Evolutionary conservation across 2,888 invertebrate species (phyloP).

Genomic region (Lordiphosa andalusiaca): DNA sequence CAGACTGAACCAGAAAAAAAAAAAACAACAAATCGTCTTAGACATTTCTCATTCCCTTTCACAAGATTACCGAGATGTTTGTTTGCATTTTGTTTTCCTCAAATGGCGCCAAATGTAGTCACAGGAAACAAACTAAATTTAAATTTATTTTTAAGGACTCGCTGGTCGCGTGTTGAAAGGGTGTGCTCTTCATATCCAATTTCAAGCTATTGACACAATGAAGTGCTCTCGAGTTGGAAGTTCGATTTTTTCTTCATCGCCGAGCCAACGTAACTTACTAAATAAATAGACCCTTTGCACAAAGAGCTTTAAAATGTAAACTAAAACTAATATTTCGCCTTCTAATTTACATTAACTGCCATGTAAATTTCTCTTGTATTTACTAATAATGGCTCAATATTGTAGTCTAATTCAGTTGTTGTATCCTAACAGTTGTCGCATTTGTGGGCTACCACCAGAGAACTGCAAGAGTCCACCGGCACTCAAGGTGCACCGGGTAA

Average conservation of each 20-base stretch:
- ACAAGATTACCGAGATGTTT: slow-evolving; percentile 25
- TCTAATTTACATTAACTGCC: too few relatives aligned
- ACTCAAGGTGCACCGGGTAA: too few relatives aligned
- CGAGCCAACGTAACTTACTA: slow-evolving; percentile 4
- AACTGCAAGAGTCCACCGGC: too few relatives aligned
- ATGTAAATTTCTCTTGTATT: too few relatives aligned
- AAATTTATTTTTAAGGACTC: slow-evolving; percentile 18
- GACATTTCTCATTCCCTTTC: slow-evolving; percentile 31
- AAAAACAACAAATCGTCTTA: slow-evolving; percentile 53
- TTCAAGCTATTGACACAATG: slow-evolving; percentile 49
- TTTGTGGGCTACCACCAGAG: neutral
- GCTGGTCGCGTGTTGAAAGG: neutral
- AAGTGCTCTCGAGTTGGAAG: slow-evolving; percentile 28
- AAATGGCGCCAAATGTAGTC: neutral
- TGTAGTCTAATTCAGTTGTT: neutral
- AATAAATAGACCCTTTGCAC: slow-evolving; percentile 25
- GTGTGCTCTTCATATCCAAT: slow-evolving; percentile 33
- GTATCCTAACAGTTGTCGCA: neutral
- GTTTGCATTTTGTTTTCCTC: slow-evolving; percentile 12
- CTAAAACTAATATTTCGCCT: slow-evolving; percentile 7
- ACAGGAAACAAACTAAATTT: slow-evolving; percentile 31
- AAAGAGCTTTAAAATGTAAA: slow-evolving; percentile 27
- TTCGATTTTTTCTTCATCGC: neutral
- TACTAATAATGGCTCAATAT: neutral
- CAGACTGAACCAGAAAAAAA: slow-evolving; percentile 36